These are phyloP conservation scores for Penaeus monodon DNA, from an alignment of 2,888 invertebrate genomes.

Conservation along the genomic window DNA sequence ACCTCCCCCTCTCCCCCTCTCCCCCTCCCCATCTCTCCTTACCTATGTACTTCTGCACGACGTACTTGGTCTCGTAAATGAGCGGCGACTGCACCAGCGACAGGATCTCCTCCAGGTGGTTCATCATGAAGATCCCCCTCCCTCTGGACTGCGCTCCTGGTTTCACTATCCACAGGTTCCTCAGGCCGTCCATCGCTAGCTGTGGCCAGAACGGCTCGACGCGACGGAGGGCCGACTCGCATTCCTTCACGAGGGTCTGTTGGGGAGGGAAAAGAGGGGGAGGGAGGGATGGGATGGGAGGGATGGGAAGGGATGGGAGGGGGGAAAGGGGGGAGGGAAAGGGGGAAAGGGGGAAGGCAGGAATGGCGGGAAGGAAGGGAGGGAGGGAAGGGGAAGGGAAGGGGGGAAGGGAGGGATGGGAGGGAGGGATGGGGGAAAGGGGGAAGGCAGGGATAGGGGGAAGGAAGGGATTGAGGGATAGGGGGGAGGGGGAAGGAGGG, in stretches of 20 bases:
- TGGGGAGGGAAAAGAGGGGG: not conserved
- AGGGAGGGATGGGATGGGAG: not conserved
- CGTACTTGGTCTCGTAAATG: conserved; percentile 75
- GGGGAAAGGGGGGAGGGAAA: not conserved
- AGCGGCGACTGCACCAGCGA: conserved; percentile 68
- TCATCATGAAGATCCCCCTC: conserved; percentile 88
- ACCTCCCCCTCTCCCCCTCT: too few species aligned
- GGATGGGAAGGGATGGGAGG: not conserved
- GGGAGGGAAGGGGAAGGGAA: not conserved
- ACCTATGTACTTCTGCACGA: conserved; percentile 91
- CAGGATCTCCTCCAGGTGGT: conserved; percentile 86
- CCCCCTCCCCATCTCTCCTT: not conserved
- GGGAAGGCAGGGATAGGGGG: not conserved
- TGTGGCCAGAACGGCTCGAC: conserved; percentile 84
- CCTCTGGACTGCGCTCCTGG: conserved; percentile 94
- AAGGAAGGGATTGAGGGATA: too few species aligned
- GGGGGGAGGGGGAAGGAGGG: not conserved
- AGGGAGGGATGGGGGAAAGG: not conserved
- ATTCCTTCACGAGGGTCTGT: conserved; percentile 63
- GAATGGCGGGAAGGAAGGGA: not conserved
- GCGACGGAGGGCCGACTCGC: conserved; percentile 73
- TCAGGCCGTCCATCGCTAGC: conserved; percentile 84
- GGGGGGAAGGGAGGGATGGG: not conserved
- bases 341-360: not conserved
- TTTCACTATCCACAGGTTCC: conserved; percentile 95